Conservation (phyloP, 2,888 invertebrate genomes). For the Amphipoea oculea region DNA sequence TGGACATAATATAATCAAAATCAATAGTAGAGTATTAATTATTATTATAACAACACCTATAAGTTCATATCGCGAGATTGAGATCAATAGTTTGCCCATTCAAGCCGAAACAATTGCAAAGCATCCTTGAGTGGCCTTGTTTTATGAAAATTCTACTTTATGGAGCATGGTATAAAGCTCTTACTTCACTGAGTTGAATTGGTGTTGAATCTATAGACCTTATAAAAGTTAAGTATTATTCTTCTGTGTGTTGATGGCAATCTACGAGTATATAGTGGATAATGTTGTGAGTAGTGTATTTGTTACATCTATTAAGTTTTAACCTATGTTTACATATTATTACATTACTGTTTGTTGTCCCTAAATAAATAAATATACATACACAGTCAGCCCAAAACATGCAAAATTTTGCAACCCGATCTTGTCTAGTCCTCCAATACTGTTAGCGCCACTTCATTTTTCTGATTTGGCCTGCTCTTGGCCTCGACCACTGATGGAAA, state of each 20-base stretch:
- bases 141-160: neutral
- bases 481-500: too few relatives aligned
- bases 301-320: too few relatives aligned
- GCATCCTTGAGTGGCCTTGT: neutral
- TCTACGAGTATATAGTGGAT: too few relatives aligned
- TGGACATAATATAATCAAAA: constrained; percentile 1
- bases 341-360: too few relatives aligned
- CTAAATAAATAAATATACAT: too few relatives aligned
- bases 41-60: neutral
- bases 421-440: neutral
- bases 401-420: neutral
- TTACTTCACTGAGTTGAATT: too few relatives aligned
- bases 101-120: neutral
- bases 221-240: neutral
- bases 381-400: neutral
- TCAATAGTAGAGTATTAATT: neutral
- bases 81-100: too few relatives aligned
- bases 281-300: too few relatives aligned
- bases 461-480: too few relatives aligned
- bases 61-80: neutral
- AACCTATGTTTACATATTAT: too few relatives aligned
- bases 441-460: neutral
- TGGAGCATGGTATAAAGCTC: neutral
- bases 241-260: neutral
- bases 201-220: too few relatives aligned